Evolutionary conservation across 2,797 vertebrate species (phyloP), one percentile per base, ranked within the genome.

Genomic region (Syngnathus acus): DNA sequence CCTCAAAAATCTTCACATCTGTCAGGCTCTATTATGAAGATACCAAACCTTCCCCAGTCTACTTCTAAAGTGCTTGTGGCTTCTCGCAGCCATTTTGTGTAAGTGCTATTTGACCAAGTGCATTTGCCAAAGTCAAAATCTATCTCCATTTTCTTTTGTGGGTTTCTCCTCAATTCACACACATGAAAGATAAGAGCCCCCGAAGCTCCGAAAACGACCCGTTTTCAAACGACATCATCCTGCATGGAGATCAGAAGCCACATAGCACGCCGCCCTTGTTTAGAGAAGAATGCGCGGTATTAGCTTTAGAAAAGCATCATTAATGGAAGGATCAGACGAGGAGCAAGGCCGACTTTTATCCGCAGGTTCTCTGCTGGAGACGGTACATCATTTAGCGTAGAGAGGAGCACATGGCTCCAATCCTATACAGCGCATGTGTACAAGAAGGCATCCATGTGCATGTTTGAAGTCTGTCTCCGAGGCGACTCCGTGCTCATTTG

Each of bases 401-500:
- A 86, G 86, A 87, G 80, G 83, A 84, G 84, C 87, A 88, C 88
- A 88, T 88, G 86, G 87, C 84, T 88, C 80, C 81, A 85, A 83
- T 86, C 84, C 87, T 82, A 77, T 83, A 82, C 85, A 69, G 84
- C 78, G 83, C 69, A 77, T 85, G 86, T 86, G 84, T 87, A 87
- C 84, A 81, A 84, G 87, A 87, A 88, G 87, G 88, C 82, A 87
- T 82, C 77, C 89, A 87, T 89, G 87, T 85, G 80, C 82, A 85
- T 85, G 82, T 89, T 92, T 92, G 90, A 91, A 90, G 91, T 92
- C 86, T 86, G 88, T 88, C 85, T 88, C 87, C 77, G 86, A 89
- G 90, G 89, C 89, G 87, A 91, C 89, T 91, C 86, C 82, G 79
- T 73, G 88, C 92, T 95, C 91, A 93, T 92, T 87, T 94, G 91